phyloP scores from a whole-genome alignment of 2,113 vertebrate genomes.

The Boulengeromyrus knoepffleri region DNA sequence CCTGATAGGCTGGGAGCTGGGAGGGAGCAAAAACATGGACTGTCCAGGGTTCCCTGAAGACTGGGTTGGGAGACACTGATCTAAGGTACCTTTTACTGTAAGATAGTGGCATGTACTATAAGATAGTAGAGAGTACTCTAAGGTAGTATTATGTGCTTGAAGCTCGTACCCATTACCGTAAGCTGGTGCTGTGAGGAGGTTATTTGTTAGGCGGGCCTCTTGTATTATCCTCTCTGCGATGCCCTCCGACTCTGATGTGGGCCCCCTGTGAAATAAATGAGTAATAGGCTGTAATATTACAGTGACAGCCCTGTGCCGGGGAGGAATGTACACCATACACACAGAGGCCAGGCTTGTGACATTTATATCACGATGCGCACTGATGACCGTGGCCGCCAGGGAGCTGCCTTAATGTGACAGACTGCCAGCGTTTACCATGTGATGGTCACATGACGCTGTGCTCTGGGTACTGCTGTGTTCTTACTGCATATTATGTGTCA shows the following conservation, averaged over 20 bases:
- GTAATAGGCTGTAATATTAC: constrained; percentile 6
- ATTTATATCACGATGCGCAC: neutral
- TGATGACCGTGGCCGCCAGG: neutral
- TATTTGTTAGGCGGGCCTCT: neutral
- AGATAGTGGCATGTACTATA: neutral
- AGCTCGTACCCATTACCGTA: neutral
- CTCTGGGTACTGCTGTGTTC: neutral
- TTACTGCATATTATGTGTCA: neutral
- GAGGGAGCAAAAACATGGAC: no score
- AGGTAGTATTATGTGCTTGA: neutral
- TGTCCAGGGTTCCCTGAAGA: no score
- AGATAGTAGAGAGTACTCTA: neutral
- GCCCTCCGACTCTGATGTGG: neutral
- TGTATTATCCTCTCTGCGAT: neutral
- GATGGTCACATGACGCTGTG: neutral
- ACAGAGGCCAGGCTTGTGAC: neutral
- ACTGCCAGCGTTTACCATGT: neutral
- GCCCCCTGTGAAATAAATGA: constrained; percentile 5
- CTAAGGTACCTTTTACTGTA: neutral
- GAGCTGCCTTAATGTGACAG: neutral
- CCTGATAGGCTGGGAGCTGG: no score
- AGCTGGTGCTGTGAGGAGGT: neutral
- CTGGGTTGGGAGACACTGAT: no score
- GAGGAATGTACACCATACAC: neutral
- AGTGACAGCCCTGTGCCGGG: neutral